phyloP scores from a whole-genome alignment of 2,888 invertebrate genomes.

The Cerceris ruficornis region DNA sequence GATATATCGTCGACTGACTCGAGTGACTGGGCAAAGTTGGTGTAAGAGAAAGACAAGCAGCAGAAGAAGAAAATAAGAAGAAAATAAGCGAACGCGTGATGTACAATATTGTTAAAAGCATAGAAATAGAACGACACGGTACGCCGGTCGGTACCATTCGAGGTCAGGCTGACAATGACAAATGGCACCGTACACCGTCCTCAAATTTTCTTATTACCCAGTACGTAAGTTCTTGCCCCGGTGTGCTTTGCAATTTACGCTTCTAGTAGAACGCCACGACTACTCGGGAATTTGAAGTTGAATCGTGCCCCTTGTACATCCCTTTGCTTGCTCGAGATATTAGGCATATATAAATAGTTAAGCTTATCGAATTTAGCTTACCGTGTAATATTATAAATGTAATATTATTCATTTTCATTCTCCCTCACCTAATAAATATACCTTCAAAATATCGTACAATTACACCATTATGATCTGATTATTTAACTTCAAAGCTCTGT shows the following conservation, averaged over 20 bases:
- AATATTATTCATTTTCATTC: not conserved
- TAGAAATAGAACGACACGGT: slow-evolving; percentile 66
- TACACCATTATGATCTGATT: too few species aligned
- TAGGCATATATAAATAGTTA: slow-evolving; percentile 47
- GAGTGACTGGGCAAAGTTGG: slow-evolving; percentile 62
- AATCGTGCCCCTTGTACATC: slow-evolving; percentile 28
- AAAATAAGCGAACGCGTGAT: slow-evolving; percentile 60
- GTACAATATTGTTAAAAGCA: slow-evolving; percentile 78
- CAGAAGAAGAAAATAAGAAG: slow-evolving; percentile 62
- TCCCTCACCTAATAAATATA: too few species aligned
- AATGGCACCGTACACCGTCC: slow-evolving; percentile 72
- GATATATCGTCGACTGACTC: slow-evolving; percentile 66
- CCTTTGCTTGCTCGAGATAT: slow-evolving; percentile 41
- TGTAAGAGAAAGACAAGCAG: slow-evolving; percentile 36
- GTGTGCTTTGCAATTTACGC: slow-evolving; percentile 63
- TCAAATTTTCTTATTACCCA: slow-evolving; percentile 76
- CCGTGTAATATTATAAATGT: slow-evolving; percentile 14
- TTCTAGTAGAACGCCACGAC: slow-evolving; percentile 34
- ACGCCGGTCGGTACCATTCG: slow-evolving; percentile 56
- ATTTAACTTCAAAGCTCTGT: too few species aligned
- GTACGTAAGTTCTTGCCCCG: slow-evolving; percentile 57
- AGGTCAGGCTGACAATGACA: slow-evolving; percentile 76
- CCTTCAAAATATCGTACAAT: too few species aligned
- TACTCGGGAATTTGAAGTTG: slow-evolving; percentile 53
- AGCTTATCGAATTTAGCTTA: slow-evolving; percentile 34